Evolutionary conservation across 2,113 vertebrate genomes (phyloP).

Genomic region (Microcebus lehilahytsara): DNA sequence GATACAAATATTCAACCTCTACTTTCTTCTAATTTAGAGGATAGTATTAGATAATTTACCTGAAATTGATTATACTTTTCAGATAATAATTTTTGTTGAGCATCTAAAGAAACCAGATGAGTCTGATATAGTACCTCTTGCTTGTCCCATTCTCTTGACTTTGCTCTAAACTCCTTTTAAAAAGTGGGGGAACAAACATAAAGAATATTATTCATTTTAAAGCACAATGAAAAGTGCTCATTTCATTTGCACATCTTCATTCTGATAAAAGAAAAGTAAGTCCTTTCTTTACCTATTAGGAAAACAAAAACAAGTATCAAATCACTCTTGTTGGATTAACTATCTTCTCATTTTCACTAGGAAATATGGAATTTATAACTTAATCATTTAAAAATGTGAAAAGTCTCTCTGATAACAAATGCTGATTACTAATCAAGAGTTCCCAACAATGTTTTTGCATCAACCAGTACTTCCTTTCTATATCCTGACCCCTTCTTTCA

Average conservation of each 20-base stretch:
- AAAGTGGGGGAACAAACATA: conserved; percentile 46
- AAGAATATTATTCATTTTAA: conserved; percentile 6
- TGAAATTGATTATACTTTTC: conserved; percentile 84
- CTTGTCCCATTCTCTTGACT: conserved; percentile 84
- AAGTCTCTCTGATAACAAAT: neutral
- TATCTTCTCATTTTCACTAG: neutral
- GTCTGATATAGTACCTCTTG: conserved; percentile 80
- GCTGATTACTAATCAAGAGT: neutral
- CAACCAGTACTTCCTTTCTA: neutral
- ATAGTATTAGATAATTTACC: conserved; percentile 75
- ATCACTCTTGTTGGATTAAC: neutral
- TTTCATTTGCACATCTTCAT: conserved; percentile 1
- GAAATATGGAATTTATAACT: neutral
- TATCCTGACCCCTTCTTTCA: neutral
- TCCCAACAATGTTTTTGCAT: neutral
- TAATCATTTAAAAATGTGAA: neutral
- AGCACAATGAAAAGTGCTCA: neutral
- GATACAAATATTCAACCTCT: neutral
- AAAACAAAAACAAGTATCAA: neutral
- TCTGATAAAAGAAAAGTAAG: neutral
- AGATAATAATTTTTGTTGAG: conserved; percentile 77
- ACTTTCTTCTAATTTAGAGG: conserved; percentile 50
- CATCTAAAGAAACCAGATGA: conserved; percentile 77
- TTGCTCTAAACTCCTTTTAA: conserved; percentile 83
- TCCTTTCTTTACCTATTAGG: neutral